These are phyloP conservation scores for Spilogale gracilis DNA, from an alignment of 2,113 vertebrate genomes.

Conservation along the genomic window DNA sequence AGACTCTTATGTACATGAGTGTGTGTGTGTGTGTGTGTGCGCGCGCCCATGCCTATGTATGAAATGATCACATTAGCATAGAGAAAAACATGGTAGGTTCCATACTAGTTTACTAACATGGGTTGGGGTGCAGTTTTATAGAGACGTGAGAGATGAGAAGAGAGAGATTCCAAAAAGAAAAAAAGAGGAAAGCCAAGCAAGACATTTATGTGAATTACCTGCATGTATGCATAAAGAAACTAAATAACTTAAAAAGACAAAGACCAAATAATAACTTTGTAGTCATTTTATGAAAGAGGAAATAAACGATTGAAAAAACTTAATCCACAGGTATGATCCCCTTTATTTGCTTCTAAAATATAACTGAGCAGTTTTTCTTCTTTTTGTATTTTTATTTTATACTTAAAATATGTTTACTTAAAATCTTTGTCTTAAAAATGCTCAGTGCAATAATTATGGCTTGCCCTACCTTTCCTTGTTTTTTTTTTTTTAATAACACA, in stretches of 20 bases:
- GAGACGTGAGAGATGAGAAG: neutral
- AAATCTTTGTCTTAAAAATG: slow-evolving; percentile 11
- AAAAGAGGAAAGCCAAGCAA: neutral
- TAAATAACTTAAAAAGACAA: neutral
- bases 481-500: neutral
- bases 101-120: neutral
- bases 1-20: neutral
- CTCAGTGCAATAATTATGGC: neutral
- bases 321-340: neutral
- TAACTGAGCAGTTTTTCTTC: neutral
- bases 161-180: neutral
- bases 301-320: neutral
- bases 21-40: neutral
- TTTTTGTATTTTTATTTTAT: neutral
- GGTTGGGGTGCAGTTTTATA: neutral
- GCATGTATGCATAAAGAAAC: neutral
- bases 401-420: slow-evolving; percentile 7
- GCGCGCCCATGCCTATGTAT: too few species aligned
- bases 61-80: neutral
- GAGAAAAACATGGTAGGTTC: neutral
- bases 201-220: neutral
- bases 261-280: neutral
- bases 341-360: slow-evolving; percentile 47
- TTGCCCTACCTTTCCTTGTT: neutral
- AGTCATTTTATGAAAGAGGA: neutral